Evolutionary conservation across 2,888 invertebrate genomes (phyloP), one percentile per base, ranked within the genome.

Genomic region (Adelphocoris suturalis): DNA sequence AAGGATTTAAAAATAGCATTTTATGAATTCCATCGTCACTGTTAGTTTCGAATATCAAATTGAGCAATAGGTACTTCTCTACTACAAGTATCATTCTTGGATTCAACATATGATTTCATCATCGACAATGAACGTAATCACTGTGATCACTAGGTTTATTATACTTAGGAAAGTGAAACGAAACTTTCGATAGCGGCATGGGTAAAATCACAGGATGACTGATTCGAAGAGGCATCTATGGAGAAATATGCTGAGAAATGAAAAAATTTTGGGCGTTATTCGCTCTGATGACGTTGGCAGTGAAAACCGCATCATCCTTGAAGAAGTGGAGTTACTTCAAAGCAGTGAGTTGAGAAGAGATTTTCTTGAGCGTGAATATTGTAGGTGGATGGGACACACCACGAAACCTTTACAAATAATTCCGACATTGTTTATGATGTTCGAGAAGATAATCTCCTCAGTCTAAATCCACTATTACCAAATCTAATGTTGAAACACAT

Each of bases 211-310:
- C 23, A 68, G 68, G 68, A 68, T 68, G 68, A 68, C 37, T 7
- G 37, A 68, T 68, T 68, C 19, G 68, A 68, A 68, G 68, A 68
- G 68, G 68, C 23, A 68, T 23, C 46, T 78, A 78, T 78, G 78
- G 37, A 13, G 28, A 11, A 78, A 37, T 46, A 78, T 78, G 78
- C 78, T 14, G 78, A 78, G 78, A 37, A 47, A 78, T 78, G 78
- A n/a, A 7, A 47, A 78, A 78, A 78, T 47, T 46, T 37, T 78
- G 37, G 78, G 78, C 78, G 78, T 78, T 78, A 19, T 37, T 78
- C 78, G 78, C 78, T 78, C 78, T 78, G 46, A 78, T 78, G 37
- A 47, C 19, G 46, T 37, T 78, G 12, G 78, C 78, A 4, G 78
- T 78, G 78, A 78, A 78, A 16, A 37, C 78, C 19, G 78, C 78